Base-by-base conservation (phyloP, 2,797 vertebrate species). In the Acipenser ruthenus region DNA sequence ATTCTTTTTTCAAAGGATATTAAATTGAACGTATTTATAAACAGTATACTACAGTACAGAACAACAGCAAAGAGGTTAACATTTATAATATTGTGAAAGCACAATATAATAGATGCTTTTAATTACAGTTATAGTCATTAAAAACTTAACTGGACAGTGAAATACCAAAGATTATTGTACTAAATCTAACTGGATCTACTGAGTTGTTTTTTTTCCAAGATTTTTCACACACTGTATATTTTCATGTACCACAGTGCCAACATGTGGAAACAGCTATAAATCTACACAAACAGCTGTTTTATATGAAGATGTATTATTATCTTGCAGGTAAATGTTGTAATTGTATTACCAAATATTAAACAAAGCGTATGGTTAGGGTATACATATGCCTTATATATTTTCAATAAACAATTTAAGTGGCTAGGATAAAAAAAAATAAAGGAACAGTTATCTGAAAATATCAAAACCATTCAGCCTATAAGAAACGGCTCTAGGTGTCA, bases 241-340 rank as follows among this genome's bases (percentile, higher is more conserved):
- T 37, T 4, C 37, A 58, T 58, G 55, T 58, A 58, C 55, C 10
- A 58, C 55, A 58, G 10, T 58, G 55, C 55, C 55, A 58, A 58
- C 55, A 58, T 58, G 55, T 58, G 12, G 55, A 58, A 58, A 58
- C 55, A 58, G 1, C 12, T 13, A 58, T 58, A 15, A 11, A 58
- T n/a, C 10, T 58, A 7, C 55, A 15, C 55, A 58, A 58, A 58
- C 55, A 58, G 55, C 55, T 58, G 12, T 13, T 11, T 11, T 58
- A 58, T 58, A 58, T 58, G 12, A 58, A 58, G 55, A 58, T 58
- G 55, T 13, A 58, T 15, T 58, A 58, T 58, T 58, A 55, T 58
- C 55, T 55, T 58, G 64, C 10, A 49, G 12, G 48, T 58, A 49
- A 65, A 37, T 15, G 56, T 58, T 65, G 64, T 49, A 58, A 65